phyloP scores from a whole-genome alignment of 1,140 invertebrate species.

The Pogonognathellus flavescens region DNA sequence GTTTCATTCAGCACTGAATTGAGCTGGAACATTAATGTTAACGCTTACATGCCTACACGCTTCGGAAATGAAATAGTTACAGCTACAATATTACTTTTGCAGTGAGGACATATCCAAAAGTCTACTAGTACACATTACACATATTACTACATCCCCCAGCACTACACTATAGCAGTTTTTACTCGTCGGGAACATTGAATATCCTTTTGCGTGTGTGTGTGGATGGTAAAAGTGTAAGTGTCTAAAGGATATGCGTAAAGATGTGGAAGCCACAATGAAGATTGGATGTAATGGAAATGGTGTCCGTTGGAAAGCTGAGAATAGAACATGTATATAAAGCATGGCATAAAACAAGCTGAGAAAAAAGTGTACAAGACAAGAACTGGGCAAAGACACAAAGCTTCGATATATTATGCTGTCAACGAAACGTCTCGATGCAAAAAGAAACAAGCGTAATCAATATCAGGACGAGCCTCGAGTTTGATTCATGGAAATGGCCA shows the following conservation, averaged over 20 bases:
- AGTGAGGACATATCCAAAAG: neutral
- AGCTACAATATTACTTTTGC: neutral
- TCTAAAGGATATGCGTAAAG: too few relatives aligned
- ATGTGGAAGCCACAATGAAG: constrained; percentile 8
- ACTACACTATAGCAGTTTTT: too few relatives aligned
- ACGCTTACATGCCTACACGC: neutral
- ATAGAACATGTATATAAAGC: neutral
- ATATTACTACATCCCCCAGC: too few relatives aligned
- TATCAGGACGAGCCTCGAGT: constrained; percentile 60
- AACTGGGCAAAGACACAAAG: constrained; percentile 62
- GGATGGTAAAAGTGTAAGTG: too few relatives aligned
- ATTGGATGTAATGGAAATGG: neutral
- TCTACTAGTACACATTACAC: too few relatives aligned
- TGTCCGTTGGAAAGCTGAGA: neutral
- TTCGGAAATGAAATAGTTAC: neutral
- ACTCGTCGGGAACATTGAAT: too few relatives aligned
- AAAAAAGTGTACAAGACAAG: constrained; percentile 59
- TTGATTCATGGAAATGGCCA: constrained; percentile 66
- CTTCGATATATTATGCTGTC: constrained; percentile 66
- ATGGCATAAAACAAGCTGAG: constrained; percentile 59
- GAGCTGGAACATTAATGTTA: neutral
- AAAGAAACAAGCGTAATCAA: constrained; percentile 66
- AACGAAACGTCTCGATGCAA: constrained; percentile 64
- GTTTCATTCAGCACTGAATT: neutral
- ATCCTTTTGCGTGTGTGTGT: too few relatives aligned